Base-by-base conservation (phyloP, 1,140 invertebrate species). In the Asbolus verrucosus region DNA sequence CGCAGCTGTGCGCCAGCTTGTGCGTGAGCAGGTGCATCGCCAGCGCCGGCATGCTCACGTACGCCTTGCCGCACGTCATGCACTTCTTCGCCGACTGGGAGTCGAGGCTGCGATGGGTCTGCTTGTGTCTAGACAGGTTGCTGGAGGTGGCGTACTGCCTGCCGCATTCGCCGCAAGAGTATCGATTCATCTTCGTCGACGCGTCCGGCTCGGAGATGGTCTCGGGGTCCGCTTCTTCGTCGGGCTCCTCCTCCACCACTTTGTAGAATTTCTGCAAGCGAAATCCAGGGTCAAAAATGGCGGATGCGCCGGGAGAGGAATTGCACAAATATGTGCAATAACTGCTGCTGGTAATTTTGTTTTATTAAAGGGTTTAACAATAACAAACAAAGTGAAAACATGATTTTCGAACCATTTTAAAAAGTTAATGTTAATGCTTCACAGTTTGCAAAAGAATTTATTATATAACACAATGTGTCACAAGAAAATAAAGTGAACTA, bases 21-120 rank as follows among this genome's bases (percentile, higher is more conserved):
- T 88, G 95, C 82, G 97, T 98, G 11, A 98, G 85, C 39, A 98
- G 86, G 84, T 98, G 97, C 97, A 99, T 99, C 8, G 96, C 95
- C 41, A 98, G 83, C 0, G 97, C 97, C 0, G 97, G 96, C 96
- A 98, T 98, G 72, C 92, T 95, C 8, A 98, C 96, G 82, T 99
- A 99, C 0, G 94, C 92, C 81, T 98, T 97, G 65, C 94, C 94
- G 80, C 97, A 99, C 36, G 94, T 94, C 67, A 90, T 90, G 83
- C 97, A 99, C 76, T 94, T 93, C 81, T 97, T 97, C 1, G 97
- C 96, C 66, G 92, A 90, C 70, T 93, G 90, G 0, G 95, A 97
- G 80, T 98, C 95, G 14, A 98, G 86, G 76, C 93, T 95, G 11
- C 97, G 89, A 78, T 99, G 97, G 0, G 96, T 98, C 82, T 98